These are phyloP conservation scores for Merodon equestris DNA, from an alignment of 2,888 invertebrate species.

Conservation along the genomic window DNA sequence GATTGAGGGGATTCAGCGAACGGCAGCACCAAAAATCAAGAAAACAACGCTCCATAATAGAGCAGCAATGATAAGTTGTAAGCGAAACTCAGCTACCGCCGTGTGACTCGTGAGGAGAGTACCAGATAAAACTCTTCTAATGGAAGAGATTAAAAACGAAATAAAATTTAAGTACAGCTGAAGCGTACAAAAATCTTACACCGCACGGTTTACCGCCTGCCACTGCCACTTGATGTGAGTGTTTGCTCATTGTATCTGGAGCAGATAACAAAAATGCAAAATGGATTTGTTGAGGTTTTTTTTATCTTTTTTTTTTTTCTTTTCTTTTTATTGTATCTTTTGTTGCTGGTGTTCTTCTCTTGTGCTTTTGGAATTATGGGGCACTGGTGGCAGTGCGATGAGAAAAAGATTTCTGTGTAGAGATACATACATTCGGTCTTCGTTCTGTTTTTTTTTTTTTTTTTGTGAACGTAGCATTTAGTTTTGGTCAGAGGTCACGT, in stretches of 20 bases:
- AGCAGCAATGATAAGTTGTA: slow-evolving; percentile 39
- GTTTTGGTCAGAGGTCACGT: slow-evolving; percentile 35
- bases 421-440: slow-evolving; percentile 8
- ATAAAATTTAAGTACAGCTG: slow-evolving; percentile 60
- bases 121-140: slow-evolving; percentile 57
- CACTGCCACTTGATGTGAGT: slow-evolving; percentile 52
- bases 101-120: slow-evolving; percentile 22
- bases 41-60: slow-evolving; percentile 17
- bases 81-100: slow-evolving; percentile 5
- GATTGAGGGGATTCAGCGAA: slow-evolving; percentile 3
- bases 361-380: background rate
- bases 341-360: no score
- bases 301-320: slow-evolving; percentile 12
- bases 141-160: slow-evolving; percentile 65
- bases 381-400: slow-evolving; percentile 19
- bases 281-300: slow-evolving; percentile 55
- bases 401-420: slow-evolving; percentile 19
- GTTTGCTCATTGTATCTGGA: slow-evolving; percentile 66
- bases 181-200: slow-evolving; percentile 34
- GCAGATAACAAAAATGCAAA: slow-evolving; percentile 64
- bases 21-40: no score
- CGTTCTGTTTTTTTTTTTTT: background rate
- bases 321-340: background rate
- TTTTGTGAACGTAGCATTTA: slow-evolving; percentile 24
- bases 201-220: slow-evolving; percentile 14